Conservation (phyloP, 1,140 invertebrate genomes). For the Leguminivora glycinivorella region DNA sequence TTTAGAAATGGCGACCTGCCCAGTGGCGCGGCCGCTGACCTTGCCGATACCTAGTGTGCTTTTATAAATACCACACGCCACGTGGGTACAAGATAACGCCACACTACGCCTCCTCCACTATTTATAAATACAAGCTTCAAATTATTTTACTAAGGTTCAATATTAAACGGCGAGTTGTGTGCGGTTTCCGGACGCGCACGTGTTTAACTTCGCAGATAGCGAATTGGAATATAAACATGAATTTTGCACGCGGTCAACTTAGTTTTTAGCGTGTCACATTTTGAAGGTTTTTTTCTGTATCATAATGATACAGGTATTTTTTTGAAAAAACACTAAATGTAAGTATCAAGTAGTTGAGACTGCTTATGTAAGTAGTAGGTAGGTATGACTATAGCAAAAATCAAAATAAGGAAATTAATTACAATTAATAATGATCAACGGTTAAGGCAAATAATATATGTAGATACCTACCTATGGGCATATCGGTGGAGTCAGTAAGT, state of each 20-base stretch:
- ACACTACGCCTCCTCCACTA: not conserved
- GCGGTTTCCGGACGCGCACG: not conserved
- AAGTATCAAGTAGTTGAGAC: too few relatives aligned
- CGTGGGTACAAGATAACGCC: constrained; percentile 2
- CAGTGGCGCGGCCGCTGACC: not conserved
- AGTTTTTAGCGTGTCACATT: not conserved
- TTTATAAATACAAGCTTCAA: not conserved
- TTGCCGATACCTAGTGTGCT: not conserved
- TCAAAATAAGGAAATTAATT: too few relatives aligned
- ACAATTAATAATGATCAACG: too few relatives aligned
- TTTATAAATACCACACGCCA: not conserved
- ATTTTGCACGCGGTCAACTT: not conserved
- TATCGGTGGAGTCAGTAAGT: too few relatives aligned
- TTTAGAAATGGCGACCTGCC: not conserved
- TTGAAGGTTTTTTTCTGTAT: too few relatives aligned
- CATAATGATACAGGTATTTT: too few relatives aligned
- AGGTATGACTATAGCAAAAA: too few relatives aligned
- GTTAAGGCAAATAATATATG: too few relatives aligned
- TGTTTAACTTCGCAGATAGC: not conserved
- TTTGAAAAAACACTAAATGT: too few relatives aligned
- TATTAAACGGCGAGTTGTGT: not conserved
- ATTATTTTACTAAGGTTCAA: not conserved
- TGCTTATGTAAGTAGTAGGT: too few relatives aligned
- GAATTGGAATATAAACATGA: not conserved
- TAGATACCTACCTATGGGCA: too few relatives aligned